Evolutionary conservation across 2,888 invertebrate genomes (phyloP).

Genomic region (Mellilla xanthometata): DNA sequence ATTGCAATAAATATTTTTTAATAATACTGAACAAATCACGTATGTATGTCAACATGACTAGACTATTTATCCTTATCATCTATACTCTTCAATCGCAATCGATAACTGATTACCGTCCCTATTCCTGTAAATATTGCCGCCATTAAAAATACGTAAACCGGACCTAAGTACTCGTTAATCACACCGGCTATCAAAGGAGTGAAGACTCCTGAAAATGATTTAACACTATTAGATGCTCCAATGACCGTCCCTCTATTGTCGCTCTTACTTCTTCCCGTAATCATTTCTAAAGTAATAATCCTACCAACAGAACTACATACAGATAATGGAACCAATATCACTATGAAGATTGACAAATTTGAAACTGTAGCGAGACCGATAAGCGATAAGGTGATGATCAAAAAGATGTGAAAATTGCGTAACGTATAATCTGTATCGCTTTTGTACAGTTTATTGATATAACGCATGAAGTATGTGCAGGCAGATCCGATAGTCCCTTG

Average conservation of each 20-base stretch:
- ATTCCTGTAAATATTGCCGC: constrained; percentile 50
- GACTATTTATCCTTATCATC: constrained; percentile 35
- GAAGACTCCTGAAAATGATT: constrained; percentile 79
- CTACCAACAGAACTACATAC: constrained; percentile 68
- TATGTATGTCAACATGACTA: constrained; percentile 6
- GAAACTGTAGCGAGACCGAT: constrained; percentile 61
- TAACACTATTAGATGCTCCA: constrained; percentile 79
- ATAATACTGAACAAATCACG: background rate
- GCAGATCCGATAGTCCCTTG: constrained; percentile 69
- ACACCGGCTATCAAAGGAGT: constrained; percentile 79
- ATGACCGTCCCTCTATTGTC: constrained; percentile 79
- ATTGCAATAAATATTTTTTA: constrained; percentile 1
- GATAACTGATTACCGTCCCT: constrained; percentile 53
- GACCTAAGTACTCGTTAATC: constrained; percentile 69
- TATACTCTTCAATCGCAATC: constrained; percentile 31
- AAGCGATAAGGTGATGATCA: constrained; percentile 60
- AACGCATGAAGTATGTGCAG: constrained; percentile 65
- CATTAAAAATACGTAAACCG: constrained; percentile 53
- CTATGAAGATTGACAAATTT: constrained; percentile 55
- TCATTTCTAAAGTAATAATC: constrained; percentile 71
- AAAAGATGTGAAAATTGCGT: constrained; percentile 69
- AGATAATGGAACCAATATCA: constrained; percentile 71
- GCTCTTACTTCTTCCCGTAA: constrained; percentile 66
- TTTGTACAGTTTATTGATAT: constrained; percentile 64
- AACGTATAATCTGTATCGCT: constrained; percentile 58